Evolutionary conservation across 1,140 invertebrate genomes (phyloP).

Genomic region (Anoplolepis gracilipes): DNA sequence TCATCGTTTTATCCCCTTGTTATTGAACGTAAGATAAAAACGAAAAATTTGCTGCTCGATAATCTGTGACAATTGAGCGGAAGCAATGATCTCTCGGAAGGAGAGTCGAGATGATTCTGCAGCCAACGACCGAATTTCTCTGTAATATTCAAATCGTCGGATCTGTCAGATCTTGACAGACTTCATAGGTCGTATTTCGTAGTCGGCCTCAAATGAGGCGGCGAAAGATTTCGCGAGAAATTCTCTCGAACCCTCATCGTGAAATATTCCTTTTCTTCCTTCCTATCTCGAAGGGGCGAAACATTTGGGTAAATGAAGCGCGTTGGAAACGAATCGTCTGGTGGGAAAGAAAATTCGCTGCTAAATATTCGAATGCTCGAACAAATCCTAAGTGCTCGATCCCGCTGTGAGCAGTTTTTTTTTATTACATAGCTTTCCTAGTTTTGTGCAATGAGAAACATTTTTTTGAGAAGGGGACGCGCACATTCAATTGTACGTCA

Average conservation of each 20-base stretch:
- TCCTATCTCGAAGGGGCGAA: slow-evolving; percentile 51
- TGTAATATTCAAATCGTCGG: slow-evolving; percentile 66
- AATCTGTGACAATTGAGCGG: slow-evolving; percentile 62
- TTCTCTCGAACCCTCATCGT: slow-evolving; percentile 62
- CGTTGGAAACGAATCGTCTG: slow-evolving; percentile 68
- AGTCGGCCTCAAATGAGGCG: slow-evolving; percentile 76
- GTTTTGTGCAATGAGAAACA: background rate
- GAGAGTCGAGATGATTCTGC: slow-evolving; percentile 44
- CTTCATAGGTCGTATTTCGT: slow-evolving; percentile 58
- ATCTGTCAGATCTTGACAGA: slow-evolving; percentile 52
- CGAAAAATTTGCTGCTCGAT: slow-evolving; percentile 48
- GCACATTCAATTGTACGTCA: background rate
- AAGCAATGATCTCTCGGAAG: slow-evolving; percentile 60
- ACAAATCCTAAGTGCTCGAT: slow-evolving; percentile 64
- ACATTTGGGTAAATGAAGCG: slow-evolving; percentile 77
- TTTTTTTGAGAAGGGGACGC: background rate
- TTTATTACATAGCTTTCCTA: slow-evolving; percentile 40
- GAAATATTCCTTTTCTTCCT: slow-evolving; percentile 59
- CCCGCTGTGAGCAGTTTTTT: slow-evolving; percentile 38
- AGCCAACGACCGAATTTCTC: slow-evolving; percentile 66
- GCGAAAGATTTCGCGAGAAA: slow-evolving; percentile 76
- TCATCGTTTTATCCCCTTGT: background rate
- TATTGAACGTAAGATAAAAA: slow-evolving; percentile 4
- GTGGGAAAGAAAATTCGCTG: slow-evolving; percentile 60
- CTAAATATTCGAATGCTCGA: slow-evolving; percentile 73